A percentile compares a stretch with the other conserved stretches of the same genome.
Evolutionary conservation across 2,113 vertebrate species (phyloP).

Genomic region (Todiramphus chloris): DNA sequence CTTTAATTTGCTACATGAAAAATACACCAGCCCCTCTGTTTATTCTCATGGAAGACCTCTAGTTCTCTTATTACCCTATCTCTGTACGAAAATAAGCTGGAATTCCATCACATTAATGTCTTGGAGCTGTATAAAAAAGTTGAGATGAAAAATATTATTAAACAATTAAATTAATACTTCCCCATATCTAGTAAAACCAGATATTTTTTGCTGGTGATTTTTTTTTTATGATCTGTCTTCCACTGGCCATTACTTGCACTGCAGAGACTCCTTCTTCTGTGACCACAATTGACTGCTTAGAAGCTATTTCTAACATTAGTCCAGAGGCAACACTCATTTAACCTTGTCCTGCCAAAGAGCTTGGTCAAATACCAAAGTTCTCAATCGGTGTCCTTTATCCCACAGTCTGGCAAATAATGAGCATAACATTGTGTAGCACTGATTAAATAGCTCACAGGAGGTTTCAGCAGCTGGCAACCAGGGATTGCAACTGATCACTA

Average conservation of each 20-base stretch:
- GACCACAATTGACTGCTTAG: not conserved
- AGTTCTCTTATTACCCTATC: not conserved
- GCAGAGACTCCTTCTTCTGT: not conserved
- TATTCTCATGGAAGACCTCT: not conserved
- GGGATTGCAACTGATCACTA: not conserved
- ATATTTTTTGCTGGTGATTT: not conserved
- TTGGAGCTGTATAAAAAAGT: not conserved
- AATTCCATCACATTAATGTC: not conserved
- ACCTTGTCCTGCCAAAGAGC: not conserved
- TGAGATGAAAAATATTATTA: not conserved
- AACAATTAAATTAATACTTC: not conserved
- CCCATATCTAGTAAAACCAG: not conserved
- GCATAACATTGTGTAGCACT: not conserved
- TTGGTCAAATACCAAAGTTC: not conserved
- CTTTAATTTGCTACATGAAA: not conserved
- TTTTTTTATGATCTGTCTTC: not conserved
- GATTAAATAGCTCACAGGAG: not conserved
- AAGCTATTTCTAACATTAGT: not conserved
- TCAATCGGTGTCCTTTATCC: not conserved
- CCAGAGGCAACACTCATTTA: not conserved
- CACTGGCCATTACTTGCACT: not conserved
- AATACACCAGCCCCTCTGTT: not conserved
- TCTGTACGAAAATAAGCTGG: not conserved
- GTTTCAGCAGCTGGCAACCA: not conserved
- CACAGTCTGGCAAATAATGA: not conserved